Evolutionary conservation across 1,140 invertebrate species (phyloP).

Genomic region (Ceratosolen solmsi): DNA sequence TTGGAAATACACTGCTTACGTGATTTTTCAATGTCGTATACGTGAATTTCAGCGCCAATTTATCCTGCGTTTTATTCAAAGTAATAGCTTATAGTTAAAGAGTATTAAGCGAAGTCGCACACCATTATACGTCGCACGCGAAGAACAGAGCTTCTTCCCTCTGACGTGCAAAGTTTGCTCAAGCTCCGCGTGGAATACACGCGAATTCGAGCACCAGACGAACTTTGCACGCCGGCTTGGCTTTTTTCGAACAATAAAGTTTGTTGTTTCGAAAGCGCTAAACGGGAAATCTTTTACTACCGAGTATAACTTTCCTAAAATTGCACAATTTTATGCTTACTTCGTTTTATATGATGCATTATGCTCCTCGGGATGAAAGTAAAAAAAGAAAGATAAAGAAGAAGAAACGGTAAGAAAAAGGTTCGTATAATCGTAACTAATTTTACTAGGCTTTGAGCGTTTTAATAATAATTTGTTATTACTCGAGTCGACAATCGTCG

Average conservation of each 20-base stretch:
- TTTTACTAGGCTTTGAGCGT: no score
- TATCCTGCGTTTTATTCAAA: neutral
- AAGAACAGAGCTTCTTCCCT: neutral
- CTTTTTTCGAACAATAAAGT: neutral
- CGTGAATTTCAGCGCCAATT: neutral
- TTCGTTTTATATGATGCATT: neutral
- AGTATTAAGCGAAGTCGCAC: neutral
- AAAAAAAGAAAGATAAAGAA: no score
- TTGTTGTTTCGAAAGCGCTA: neutral
- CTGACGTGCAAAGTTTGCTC: neutral
- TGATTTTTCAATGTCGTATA: neutral
- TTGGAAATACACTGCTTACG: neutral
- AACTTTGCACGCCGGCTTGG: neutral
- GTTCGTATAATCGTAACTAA: no score
- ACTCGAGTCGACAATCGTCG: no score
- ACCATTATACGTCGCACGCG: neutral
- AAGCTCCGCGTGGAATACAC: neutral
- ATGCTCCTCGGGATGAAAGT: neutral
- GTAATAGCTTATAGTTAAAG: neutral
- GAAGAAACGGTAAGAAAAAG: no score
- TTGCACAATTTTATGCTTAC: neutral
- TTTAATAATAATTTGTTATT: no score
- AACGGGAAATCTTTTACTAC: neutral
- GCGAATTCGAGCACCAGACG: neutral
- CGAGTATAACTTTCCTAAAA: neutral